phyloP scores from a whole-genome alignment of 2,113 vertebrate species.

The Sylvietta virens region DNA sequence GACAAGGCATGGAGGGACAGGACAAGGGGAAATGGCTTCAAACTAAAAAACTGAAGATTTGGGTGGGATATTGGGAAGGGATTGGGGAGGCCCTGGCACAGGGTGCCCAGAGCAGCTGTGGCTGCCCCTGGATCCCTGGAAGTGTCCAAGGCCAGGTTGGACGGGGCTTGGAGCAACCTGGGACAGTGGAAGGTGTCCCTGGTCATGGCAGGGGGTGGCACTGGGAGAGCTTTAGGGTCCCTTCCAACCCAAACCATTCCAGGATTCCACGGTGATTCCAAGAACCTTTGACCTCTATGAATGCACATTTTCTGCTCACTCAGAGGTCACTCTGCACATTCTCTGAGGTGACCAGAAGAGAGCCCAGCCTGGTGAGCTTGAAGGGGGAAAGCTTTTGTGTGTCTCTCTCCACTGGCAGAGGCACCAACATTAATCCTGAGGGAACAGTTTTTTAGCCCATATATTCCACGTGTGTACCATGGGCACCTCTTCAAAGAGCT shows the following conservation, averaged over 20 bases:
- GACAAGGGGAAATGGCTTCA: neutral
- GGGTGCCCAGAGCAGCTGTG: neutral
- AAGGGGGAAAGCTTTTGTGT: neutral
- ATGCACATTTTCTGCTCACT: neutral
- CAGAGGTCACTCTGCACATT: neutral
- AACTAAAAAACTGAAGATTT: neutral
- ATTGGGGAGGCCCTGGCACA: neutral
- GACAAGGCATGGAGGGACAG: neutral
- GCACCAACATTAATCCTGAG: neutral
- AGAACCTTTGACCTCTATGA: neutral
- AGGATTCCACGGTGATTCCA: rapidly evolving
- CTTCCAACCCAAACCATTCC: neutral
- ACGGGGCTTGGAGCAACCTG: rapidly evolving
- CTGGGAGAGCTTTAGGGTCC: neutral
- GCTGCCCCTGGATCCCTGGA: neutral
- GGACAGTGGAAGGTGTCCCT: neutral
- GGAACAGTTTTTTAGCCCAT: neutral
- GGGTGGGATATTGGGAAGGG: too few relatives aligned
- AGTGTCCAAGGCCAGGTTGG: neutral
- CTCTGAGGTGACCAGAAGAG: neutral
- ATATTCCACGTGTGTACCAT: rapidly evolving
- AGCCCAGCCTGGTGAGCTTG: neutral
- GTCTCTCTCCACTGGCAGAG: neutral
- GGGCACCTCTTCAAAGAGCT: neutral
- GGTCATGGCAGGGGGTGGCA: neutral